phyloP scores from a whole-genome alignment of 2,888 invertebrate species.

The Andricus quercusramuli region DNA sequence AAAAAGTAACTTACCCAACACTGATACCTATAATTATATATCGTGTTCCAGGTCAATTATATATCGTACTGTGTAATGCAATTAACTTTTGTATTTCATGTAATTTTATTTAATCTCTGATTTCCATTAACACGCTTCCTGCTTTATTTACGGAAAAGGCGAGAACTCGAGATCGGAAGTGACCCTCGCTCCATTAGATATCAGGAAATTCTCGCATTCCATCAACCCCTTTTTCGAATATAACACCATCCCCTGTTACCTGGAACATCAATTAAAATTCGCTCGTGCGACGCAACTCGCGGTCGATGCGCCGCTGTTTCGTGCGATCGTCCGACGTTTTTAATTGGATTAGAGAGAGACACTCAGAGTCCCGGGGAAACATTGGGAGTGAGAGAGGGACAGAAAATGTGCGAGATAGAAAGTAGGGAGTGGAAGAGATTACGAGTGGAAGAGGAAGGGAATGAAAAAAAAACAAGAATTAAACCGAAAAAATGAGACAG shows the following conservation, averaged over 20 bases:
- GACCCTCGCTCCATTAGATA: conserved; percentile 30
- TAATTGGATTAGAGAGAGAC: conserved; percentile 76
- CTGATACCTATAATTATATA: conserved; percentile 3
- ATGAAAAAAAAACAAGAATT: background rate
- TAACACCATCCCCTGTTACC: conserved; percentile 59
- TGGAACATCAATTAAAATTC: conserved; percentile 77
- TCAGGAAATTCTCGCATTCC: conserved; percentile 45
- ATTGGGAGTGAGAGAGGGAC: conserved; percentile 48
- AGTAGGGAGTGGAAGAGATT: conserved; percentile 63
- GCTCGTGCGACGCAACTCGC: conserved; percentile 65
- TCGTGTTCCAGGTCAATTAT: background rate
- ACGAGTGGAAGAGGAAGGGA: conserved; percentile 43
- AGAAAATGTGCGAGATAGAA: conserved; percentile 62
- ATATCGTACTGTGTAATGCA: background rate
- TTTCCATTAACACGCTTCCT: conserved; percentile 20
- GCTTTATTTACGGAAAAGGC: conserved; percentile 6
- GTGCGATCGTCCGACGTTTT: conserved; percentile 74
- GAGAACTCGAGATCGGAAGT: background rate
- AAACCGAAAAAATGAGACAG: background rate
- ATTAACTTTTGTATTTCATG: conserved; percentile 24
- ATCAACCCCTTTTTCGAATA: conserved; percentile 47
- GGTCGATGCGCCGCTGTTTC: conserved; percentile 73
- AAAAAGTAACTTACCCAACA: too few species aligned
- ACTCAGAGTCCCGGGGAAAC: conserved; percentile 38
- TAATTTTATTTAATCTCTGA: conserved; percentile 31